Evolutionary conservation across 2,888 invertebrate species (phyloP).

Genomic region (Zygogramma bicolorata): DNA sequence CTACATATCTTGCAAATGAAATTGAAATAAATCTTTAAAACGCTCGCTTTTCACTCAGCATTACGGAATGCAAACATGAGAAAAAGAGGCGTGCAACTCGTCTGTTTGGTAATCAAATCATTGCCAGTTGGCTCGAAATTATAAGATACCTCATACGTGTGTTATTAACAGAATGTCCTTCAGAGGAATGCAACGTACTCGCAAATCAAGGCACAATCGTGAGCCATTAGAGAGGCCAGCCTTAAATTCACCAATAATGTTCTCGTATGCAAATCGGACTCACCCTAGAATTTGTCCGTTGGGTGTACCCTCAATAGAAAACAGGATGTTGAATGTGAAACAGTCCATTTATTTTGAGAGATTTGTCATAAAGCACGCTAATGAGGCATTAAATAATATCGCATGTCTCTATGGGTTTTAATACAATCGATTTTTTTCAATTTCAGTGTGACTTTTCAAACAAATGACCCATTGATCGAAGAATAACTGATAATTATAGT

Average conservation of each 20-base stretch:
- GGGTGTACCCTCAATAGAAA: slow-evolving; percentile 35
- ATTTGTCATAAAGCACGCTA: slow-evolving; percentile 18
- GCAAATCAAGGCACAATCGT: slow-evolving; percentile 38
- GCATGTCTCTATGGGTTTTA: neutral
- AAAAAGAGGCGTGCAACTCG: neutral
- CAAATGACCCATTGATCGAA: neutral
- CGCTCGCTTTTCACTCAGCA: too few species aligned
- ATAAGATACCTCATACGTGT: neutral
- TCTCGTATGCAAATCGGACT: slow-evolving; percentile 43
- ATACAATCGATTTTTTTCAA: neutral
- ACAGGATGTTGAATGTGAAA: slow-evolving; percentile 38
- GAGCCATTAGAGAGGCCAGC: slow-evolving; percentile 38
- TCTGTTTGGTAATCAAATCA: neutral
- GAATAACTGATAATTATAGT: neutral
- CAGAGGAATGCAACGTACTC: slow-evolving; percentile 4
- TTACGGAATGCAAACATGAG: neutral
- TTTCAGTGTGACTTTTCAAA: neutral
- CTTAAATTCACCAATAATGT: slow-evolving; percentile 42
- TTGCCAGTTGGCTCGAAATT: neutral
- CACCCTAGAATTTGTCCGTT: slow-evolving; percentile 37
- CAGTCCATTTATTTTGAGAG: slow-evolving; percentile 25
- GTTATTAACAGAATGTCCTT: neutral
- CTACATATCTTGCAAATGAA: too few species aligned
- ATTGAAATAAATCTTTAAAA: neutral
- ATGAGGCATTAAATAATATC: slow-evolving; percentile 3